Evolutionary conservation across 2,888 invertebrate genomes (phyloP), one percentile per base, ranked within the genome.

Genomic region (Mesodorylaimus sp.): DNA sequence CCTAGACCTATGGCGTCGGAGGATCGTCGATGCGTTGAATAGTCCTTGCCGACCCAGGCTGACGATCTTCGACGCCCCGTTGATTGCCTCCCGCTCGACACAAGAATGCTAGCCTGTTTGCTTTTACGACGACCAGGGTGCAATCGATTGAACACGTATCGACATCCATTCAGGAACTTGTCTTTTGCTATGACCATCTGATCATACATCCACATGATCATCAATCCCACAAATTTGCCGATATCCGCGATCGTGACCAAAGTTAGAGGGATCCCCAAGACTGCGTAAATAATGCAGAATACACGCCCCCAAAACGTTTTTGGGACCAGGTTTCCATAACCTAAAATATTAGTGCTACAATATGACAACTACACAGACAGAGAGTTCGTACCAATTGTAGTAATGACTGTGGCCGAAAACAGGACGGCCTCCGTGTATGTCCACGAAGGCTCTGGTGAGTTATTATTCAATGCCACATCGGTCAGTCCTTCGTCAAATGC

Each of bases 161-260:
- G n/a, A n/a, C n/a, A n/a, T n/a, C n/a, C n/a, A n/a, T n/a, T n/a
- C n/a, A n/a, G n/a, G n/a, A n/a, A n/a, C n/a, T n/a, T n/a, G n/a
- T 21, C 21, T 16, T 19, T 7, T 7, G 41, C 7, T 10, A 19
- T 39, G 16, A 21, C 10, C 10, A 39, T 21, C 7, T 7, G 7
- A 13, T 21, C 41, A 21, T 39, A 21, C 21, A 39, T 13, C 41
- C 41, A 39, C 21, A 39, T 39, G 10, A 39, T 39, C 7, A 39
- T 19, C 41, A 21, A n/a, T 7, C n/a, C 10, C 21, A 39, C 21
- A 39, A 39, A 39, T 21, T 39, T 39, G 10, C 41, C 41, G 41
- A 39, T 39, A 39, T 39, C 41, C n/a, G 41, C 41, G 7, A 21
- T 39, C 13, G 41, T 39, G n/a, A 39, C 41, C 21, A 21, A 39